Conservation (phyloP, 2,888 invertebrate species). For the Sceliomorpha sp. region DNA sequence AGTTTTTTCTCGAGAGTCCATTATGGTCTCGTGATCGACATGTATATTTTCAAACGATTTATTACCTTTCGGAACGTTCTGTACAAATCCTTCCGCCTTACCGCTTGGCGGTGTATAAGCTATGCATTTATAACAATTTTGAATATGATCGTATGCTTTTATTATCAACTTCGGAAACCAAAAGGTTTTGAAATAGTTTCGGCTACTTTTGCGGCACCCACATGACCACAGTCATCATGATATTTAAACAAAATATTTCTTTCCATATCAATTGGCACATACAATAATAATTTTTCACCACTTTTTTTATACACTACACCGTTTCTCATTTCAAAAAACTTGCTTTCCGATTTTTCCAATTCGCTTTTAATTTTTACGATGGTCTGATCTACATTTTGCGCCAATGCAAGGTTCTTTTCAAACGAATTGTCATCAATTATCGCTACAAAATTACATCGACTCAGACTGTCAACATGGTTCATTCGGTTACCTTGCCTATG, state of each 20-base stretch:
- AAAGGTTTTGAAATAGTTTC: slow-evolving; percentile 33
- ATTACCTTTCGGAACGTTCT: slow-evolving; percentile 46
- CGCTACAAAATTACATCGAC: slow-evolving; percentile 22
- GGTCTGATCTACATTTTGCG: slow-evolving; percentile 7
- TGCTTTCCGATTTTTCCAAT: slow-evolving; percentile 19
- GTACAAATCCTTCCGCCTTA: neutral
- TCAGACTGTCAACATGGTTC: slow-evolving; percentile 63
- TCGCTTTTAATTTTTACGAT: slow-evolving; percentile 11
- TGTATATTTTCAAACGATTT: slow-evolving; percentile 61
- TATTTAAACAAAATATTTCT: slow-evolving; percentile 21
- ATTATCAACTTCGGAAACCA: slow-evolving; percentile 51
- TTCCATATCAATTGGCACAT: slow-evolving; percentile 28
- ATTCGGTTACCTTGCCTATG: slow-evolving; percentile 54
- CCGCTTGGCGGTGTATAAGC: neutral
- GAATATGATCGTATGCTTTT: neutral
- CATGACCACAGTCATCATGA: slow-evolving; percentile 47
- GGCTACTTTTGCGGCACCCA: too few relatives aligned
- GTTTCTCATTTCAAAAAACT: slow-evolving; percentile 20
- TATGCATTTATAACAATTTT: slow-evolving; percentile 1
- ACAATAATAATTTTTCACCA: slow-evolving; percentile 16
- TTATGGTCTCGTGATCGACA: slow-evolving; percentile 57
- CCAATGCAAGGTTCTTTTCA: slow-evolving; percentile 18
- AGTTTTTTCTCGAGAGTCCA: neutral
- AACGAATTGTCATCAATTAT: slow-evolving; percentile 27
- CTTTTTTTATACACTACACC: slow-evolving; percentile 20